A percentile compares a stretch with the other conserved stretches of the same genome.
phyloP scores from a whole-genome alignment of 1,140 invertebrate species.

The Laupala kohalensis region DNA sequence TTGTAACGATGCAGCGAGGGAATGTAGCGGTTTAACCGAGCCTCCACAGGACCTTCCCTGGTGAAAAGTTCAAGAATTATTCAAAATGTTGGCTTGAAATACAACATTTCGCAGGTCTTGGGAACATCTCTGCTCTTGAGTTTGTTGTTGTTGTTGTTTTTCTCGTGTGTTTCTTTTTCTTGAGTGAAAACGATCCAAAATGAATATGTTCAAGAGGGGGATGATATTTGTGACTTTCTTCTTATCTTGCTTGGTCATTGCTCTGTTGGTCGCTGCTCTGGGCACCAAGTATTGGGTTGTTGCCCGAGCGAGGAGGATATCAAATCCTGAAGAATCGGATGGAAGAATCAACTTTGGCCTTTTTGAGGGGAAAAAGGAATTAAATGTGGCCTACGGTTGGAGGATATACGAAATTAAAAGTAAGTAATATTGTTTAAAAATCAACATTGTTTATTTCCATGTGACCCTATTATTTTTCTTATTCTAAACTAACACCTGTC shows the following conservation, averaged over 20 bases:
- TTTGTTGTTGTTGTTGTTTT: too few species aligned
- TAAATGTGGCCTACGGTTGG: conserved; percentile 71
- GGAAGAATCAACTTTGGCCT: conserved; percentile 71
- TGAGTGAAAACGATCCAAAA: conserved; percentile 1
- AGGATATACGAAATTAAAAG: conserved; percentile 57
- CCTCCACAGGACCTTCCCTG: too few species aligned
- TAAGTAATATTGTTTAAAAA: too few species aligned
- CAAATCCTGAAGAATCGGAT: conserved; percentile 53
- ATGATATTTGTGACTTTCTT: conserved; percentile 84
- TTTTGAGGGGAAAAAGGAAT: conserved; percentile 66
- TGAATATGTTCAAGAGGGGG: conserved; percentile 50
- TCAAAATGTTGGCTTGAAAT: too few species aligned
- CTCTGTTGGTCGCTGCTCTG: conserved; percentile 65
- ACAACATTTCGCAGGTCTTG: too few species aligned
- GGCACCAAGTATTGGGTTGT: conserved; percentile 82
- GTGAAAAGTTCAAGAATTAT: too few species aligned
- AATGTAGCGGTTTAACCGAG: not conserved
- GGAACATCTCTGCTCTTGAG: too few species aligned
- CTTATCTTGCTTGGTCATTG: conserved; percentile 67
- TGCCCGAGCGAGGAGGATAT: conserved; percentile 51
- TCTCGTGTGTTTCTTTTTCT: too few species aligned
- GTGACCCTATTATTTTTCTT: not conserved
- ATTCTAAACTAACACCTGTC: not conserved
- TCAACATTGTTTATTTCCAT: too few species aligned
- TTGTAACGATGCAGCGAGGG: not conserved